A percentile compares a stretch with the other conserved stretches of the same genome.
Conservation (phyloP, 2,113 vertebrate species). For the Apteryx owenii region DNA sequence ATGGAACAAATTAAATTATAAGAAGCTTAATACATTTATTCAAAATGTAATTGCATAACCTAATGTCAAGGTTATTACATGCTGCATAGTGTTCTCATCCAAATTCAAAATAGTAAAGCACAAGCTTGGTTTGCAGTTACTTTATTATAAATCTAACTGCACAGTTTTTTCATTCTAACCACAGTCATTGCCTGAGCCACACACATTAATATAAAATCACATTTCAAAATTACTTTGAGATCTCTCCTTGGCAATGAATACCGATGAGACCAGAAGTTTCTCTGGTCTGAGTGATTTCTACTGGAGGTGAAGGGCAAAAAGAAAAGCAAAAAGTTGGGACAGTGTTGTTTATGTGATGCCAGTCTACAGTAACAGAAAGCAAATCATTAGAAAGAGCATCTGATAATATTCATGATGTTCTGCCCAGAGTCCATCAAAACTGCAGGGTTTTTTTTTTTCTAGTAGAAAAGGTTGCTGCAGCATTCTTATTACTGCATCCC, state of each 20-base stretch:
- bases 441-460: neutral
- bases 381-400: neutral
- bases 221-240: conserved; percentile 11
- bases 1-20: conserved; percentile 63
- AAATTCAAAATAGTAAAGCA: conserved; percentile 20
- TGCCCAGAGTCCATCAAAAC: neutral
- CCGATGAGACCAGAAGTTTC: neutral
- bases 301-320: neutral
- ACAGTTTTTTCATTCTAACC: neutral
- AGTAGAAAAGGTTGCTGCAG: neutral
- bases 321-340: neutral
- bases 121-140: neutral
- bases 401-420: neutral
- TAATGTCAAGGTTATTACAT: conserved; percentile 51
- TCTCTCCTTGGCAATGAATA: neutral
- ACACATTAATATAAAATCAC: neutral
- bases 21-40: conserved; percentile 58
- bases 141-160: neutral
- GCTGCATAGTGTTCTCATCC: neutral
- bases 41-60: conserved; percentile 51
- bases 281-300: neutral
- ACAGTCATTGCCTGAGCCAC: neutral
- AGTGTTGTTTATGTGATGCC: neutral
- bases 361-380: accelerated
- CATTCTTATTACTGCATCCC: neutral